Base-by-base conservation (phyloP, 1,140 invertebrate genomes). In the Popillia japonica region DNA sequence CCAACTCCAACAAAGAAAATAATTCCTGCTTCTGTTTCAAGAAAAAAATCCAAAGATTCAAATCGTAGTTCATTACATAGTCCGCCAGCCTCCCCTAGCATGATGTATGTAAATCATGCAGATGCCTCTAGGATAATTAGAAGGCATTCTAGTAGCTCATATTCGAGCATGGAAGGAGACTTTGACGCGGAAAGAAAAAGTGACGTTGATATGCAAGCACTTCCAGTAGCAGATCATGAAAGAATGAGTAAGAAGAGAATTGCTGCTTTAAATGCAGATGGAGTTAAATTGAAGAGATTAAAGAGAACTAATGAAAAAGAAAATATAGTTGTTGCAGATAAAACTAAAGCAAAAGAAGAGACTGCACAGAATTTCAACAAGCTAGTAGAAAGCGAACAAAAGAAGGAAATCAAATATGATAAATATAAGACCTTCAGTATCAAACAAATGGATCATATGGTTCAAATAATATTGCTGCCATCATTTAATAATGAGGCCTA, bases 121-220 rank as follows among this genome's bases (percentile, higher is more conserved):
- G 93, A 94, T 81, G 93, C 93, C 59, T 95, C 94, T 0, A 90
- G 94, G 81, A 95, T 96, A 41, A 92, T 95, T 81, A 88, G 94
- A 55, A 89, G 94, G 72, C 93, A 95, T 83, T 95, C 94, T 0
- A 94, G 93, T 75, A 95, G 93, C 84, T 95, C 94, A 11, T 94
- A 93, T 85, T 95, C 94, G 0, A 94, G 94, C 84, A 90, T 90
- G 74, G 83, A 83, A 40, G 81, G 78, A 14, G 40, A 77, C 14
- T 75, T 27, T 34, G 68, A 77, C 27, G 3, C 7, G 2, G 27
- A 77, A 80, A 20, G 42, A 27, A 40, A 74, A 34, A 40, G 42
- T 27, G 87, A 87, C 78, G 86, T 78, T 75, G 59, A 23, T 23
- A 8, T 27, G 3, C 61, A 68, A 68, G 22, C 20, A 27, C 11